These are phyloP conservation scores for Echinometra lucunter DNA, from an alignment of 53 echinoderm and acorn worm species.

Conservation along the genomic window DNA sequence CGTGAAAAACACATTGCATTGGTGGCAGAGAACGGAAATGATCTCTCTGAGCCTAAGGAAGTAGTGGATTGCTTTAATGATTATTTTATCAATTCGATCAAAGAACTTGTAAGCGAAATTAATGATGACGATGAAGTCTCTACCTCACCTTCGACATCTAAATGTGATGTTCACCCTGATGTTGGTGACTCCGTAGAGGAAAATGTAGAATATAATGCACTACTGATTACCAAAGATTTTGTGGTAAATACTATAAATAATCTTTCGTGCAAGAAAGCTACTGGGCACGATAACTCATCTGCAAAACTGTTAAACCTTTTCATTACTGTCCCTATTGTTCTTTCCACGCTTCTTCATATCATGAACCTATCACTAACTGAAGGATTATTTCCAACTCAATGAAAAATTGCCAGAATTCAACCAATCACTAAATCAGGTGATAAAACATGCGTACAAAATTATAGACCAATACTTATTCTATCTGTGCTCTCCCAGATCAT, in stretches of 20 bases:
- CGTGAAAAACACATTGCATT: background rate
- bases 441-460: background rate
- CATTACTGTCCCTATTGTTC: background rate
- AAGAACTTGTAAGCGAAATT: too few relatives aligned
- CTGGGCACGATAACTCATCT: background rate
- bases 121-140: background rate
- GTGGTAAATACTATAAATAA: background rate
- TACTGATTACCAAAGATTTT: background rate
- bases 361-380: too few relatives aligned
- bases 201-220: conserved; percentile 15
- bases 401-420: background rate
- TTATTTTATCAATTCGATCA: background rate
- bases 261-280: background rate
- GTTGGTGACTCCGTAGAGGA: background rate
- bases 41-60: background rate
- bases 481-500: background rate
- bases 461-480: background rate
- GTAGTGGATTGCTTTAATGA: background rate
- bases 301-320: background rate
- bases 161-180: background rate
- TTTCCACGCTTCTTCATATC: background rate
- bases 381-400: background rate
- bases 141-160: background rate
- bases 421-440: background rate
- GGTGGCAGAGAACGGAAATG: background rate